Conservation (phyloP, 1,140 invertebrate genomes). For the Campoletis sonorensis region DNA sequence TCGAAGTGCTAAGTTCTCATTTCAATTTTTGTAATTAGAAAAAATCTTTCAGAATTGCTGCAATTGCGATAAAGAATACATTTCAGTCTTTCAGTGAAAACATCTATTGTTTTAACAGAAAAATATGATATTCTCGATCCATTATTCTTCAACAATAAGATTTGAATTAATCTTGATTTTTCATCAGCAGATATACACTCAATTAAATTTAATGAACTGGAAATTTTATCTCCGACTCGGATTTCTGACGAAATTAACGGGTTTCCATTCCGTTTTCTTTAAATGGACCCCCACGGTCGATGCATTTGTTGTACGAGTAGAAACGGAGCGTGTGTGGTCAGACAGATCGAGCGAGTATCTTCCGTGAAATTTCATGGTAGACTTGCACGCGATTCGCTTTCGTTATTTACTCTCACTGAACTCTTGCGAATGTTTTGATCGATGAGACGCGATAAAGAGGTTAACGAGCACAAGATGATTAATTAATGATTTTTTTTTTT, state of each 20-base stretch:
- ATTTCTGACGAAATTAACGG: neutral
- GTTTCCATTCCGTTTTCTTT: neutral
- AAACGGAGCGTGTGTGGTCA: neutral
- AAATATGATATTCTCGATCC: neutral
- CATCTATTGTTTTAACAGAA: neutral
- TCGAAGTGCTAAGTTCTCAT: too few relatives aligned
- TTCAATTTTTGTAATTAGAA: too few relatives aligned
- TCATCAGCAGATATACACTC: too few relatives aligned
- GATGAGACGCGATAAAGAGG: neutral
- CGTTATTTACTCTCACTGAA: slow-evolving; percentile 27
- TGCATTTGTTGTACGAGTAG: neutral
- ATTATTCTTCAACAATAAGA: too few relatives aligned
- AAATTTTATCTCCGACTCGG: neutral
- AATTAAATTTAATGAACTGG: too few relatives aligned
- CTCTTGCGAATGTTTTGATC: neutral
- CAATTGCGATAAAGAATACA: neutral
- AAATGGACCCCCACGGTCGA: neutral
- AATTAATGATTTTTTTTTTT: neutral
- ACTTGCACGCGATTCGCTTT: slow-evolving; percentile 21
- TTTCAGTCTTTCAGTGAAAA: neutral
- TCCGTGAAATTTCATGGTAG: slow-evolving; percentile 3
- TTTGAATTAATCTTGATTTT: too few relatives aligned
- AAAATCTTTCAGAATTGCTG: too few relatives aligned
- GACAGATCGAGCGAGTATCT: neutral
- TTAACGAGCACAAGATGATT: neutral